These are phyloP conservation scores for Huso huso DNA, from an alignment of 2,797 vertebrate genomes.

Conservation along the genomic window DNA sequence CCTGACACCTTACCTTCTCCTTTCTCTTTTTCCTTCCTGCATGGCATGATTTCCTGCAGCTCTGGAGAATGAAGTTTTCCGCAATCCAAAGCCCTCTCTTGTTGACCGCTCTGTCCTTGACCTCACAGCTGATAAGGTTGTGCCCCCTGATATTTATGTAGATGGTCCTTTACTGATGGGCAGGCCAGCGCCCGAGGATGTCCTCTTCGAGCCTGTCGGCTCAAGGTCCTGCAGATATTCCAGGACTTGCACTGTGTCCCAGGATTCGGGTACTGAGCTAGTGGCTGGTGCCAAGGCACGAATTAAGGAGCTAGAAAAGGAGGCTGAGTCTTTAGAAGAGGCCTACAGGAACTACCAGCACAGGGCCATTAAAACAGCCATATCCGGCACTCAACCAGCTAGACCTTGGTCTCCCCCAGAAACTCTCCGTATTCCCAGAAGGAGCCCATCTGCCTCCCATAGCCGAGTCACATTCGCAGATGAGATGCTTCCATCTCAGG, in stretches of 20 bases:
- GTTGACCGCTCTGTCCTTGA: conserved; percentile 55
- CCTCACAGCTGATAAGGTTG: conserved; percentile 40
- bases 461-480: conserved; percentile 43
- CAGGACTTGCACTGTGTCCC: conserved; percentile 28
- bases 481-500: conserved; percentile 28
- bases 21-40: conserved; percentile 13
- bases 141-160: conserved; percentile 51
- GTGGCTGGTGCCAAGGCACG: conserved; percentile 61
- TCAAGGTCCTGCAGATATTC: conserved; percentile 11
- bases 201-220: conserved; percentile 20
- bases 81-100: conserved; percentile 70
- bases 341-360: conserved; percentile 73
- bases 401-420: conserved; percentile 29
- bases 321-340: conserved; percentile 74
- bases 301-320: conserved; percentile 71
- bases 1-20: conserved; percentile 21
- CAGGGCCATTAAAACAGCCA: conserved; percentile 41
- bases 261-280: conserved; percentile 63
- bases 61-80: conserved; percentile 82
- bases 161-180: conserved; percentile 38
- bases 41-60: conserved; percentile 45
- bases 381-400: conserved; percentile 31
- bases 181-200: conserved; percentile 21
- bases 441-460: conserved; percentile 16
- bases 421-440: no score